Evolutionary conservation across 2,888 invertebrate species (phyloP), one percentile per base, ranked within the genome.

Genomic region (Pandemis heparana): DNA sequence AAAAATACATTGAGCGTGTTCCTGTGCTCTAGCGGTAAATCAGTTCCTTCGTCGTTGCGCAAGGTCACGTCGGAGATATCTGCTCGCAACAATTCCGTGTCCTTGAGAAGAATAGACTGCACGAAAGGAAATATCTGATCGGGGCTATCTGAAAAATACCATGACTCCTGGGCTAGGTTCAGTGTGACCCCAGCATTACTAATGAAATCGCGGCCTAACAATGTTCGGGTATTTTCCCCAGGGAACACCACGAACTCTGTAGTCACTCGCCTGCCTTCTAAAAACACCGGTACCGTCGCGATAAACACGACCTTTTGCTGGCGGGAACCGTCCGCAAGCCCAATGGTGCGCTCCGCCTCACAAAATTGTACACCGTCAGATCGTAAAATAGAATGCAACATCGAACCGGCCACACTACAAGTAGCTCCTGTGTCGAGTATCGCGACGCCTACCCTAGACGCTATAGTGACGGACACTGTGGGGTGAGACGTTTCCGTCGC

Each of bases 281-380:
- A n/a, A 0, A 9, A 6, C 10, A 65, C 6, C 8, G 51, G 16
- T 39, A 65, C 53, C 1, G 38, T 51, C 38, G 65, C 65, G 12
- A 38, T 65, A 5, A 53, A 32, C 16, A 65, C 51, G 9, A 16
- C 7, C 46, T 39, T 38, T 38, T 2, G 12, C 51, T 65, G 65
- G 16, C 38, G 65, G 6, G 65, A 39, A 39, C 65, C 65, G 53
- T 65, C 65, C 4, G 65, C 65, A 0, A 65, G 65, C n/a, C 65
- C 16, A 16, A 51, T 51, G 63, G n/a, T 63, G 63, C 10, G 63
- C 9, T 43, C 41, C 41, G 41, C 41, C 41, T 43, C 41, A 1
- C 10, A 9, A 9, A 43, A 43, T 9, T 43, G 41, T 43, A 43
- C 10, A 8, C 41, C 41, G 9, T 43, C 41, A 2, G 41, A 43